Conservation (phyloP, 2,888 invertebrate genomes). For the Hipparchia semele region DNA sequence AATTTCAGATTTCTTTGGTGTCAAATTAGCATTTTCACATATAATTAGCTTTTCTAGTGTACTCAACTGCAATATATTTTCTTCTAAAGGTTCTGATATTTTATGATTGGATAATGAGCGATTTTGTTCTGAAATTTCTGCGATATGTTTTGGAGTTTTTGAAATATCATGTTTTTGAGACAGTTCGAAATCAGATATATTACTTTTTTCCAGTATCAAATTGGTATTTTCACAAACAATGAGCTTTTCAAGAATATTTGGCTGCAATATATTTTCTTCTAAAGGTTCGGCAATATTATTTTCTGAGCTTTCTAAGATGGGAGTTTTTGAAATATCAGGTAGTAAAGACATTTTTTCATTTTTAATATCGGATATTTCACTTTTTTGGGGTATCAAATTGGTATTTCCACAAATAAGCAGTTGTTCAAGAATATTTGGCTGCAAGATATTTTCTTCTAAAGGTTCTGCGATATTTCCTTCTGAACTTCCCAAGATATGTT, state of each 20-base stretch:
- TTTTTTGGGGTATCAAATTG: no score
- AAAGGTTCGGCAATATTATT: not conserved
- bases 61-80: conserved; percentile 1
- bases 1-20: not conserved
- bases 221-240: not conserved
- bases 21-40: conserved; percentile 13
- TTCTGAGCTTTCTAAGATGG: not conserved
- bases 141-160: not conserved
- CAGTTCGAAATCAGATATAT: not conserved
- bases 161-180: not conserved
- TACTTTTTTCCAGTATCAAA: not conserved
- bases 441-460: no score
- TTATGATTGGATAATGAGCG: not conserved
- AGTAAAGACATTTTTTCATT: not conserved
- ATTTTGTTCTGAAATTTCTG: not conserved
- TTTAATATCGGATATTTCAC: not conserved
- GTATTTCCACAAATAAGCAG: no score
- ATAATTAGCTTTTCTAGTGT: not conserved
- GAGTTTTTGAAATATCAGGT: not conserved
- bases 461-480: not conserved
- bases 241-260: not conserved
- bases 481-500: not conserved
- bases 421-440: no score
- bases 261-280: not conserved
- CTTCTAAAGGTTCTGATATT: not conserved